Percentiles rank a stretch among this genome's conserved stretches.
These are phyloP conservation scores for Brachyalestes nurse DNA, from an alignment of 2,797 vertebrate genomes.

Conservation along the genomic window DNA sequence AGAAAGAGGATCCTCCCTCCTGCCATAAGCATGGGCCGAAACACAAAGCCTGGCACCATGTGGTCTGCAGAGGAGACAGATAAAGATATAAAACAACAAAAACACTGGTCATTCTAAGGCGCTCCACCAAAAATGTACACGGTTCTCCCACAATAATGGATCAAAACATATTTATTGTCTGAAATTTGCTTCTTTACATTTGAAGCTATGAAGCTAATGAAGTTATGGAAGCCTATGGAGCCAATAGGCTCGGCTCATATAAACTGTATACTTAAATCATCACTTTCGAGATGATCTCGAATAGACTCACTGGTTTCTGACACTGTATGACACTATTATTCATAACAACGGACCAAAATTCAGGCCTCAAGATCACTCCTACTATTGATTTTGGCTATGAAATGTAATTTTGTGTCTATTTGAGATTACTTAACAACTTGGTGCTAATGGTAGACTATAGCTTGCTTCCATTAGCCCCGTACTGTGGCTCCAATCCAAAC, in stretches of 20 bases:
- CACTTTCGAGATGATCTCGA: too few species aligned
- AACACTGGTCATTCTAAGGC: neutral
- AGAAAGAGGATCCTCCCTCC: neutral
- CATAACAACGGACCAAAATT: too few species aligned
- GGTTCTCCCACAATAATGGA: neutral
- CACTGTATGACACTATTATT: too few species aligned
- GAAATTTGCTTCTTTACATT: neutral
- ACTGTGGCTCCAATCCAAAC: neutral
- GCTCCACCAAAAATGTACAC: neutral
- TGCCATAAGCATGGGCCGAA: conserved; percentile 11
- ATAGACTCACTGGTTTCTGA: too few species aligned
- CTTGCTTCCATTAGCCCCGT: too few species aligned
- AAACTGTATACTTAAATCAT: neutral
- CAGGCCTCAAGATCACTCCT: too few species aligned
- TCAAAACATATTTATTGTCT: neutral
- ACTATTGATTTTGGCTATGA: too few species aligned
- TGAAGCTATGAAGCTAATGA: neutral
- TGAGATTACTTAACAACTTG: too few species aligned
- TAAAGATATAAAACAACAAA: conserved; percentile 4
- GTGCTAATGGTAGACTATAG: too few species aligned
- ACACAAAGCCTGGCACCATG: conserved; percentile 1
- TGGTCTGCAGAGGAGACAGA: neutral
- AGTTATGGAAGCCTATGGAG: neutral
- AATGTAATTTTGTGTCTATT: too few species aligned
- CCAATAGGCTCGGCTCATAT: neutral